Evolutionary conservation across 2,113 vertebrate species (phyloP).

Genomic region (human): DNA sequence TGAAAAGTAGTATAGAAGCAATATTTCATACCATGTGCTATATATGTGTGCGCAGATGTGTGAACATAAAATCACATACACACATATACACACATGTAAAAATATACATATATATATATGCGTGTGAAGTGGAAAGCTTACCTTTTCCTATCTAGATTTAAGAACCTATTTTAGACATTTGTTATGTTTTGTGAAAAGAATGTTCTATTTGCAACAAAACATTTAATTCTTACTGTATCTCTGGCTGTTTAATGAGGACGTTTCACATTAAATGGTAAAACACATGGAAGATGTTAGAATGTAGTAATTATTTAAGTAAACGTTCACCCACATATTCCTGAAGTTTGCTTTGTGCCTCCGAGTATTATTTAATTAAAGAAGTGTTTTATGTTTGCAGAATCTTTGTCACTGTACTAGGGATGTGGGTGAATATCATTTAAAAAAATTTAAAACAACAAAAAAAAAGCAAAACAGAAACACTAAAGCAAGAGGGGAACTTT

Average conservation of each 20-base stretch:
- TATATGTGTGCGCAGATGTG: conserved; percentile 80
- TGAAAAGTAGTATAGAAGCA: conserved; percentile 92
- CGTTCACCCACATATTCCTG: conserved; percentile 85
- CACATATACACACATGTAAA: conserved; percentile 78
- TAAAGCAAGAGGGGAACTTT: conserved; percentile 89
- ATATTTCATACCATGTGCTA: conserved; percentile 88
- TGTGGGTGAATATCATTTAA: conserved; percentile 85
- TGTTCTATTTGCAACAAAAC: conserved; percentile 89
- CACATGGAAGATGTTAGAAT: conserved; percentile 89
- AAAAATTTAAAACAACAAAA: conserved; percentile 42
- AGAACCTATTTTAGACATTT: conserved; percentile 90
- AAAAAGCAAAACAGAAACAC: conserved; percentile 70
- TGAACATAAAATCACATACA: conserved; percentile 68
- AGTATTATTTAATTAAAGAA: conserved; percentile 89
- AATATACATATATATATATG: conserved; percentile 82
- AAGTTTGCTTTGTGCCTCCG: conserved; percentile 90
- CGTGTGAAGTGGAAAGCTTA: conserved; percentile 89
- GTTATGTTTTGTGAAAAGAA: conserved; percentile 91
- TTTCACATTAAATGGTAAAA: conserved; percentile 87
- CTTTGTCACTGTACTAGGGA: conserved; percentile 87
- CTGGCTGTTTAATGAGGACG: conserved; percentile 85
- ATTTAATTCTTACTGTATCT: conserved; percentile 90
- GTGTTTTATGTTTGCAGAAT: conserved; percentile 89
- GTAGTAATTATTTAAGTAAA: conserved; percentile 88
- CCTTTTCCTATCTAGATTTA: conserved; percentile 89